phyloP scores from a whole-genome alignment of 2,888 invertebrate genomes.

The Lasioglossum morio region DNA sequence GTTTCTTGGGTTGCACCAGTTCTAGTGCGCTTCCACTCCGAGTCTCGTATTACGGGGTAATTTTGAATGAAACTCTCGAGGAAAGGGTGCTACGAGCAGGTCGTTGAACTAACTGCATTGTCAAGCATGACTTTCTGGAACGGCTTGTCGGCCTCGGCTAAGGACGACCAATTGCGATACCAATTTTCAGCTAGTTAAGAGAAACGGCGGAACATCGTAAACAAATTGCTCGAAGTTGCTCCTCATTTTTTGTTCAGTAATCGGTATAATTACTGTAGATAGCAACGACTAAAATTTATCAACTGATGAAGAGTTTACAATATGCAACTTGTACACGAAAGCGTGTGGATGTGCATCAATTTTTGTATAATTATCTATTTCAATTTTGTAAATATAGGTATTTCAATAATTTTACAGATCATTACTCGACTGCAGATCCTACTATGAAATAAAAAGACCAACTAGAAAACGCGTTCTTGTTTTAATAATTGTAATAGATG shows the following conservation, averaged over 20 bases:
- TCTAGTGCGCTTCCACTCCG: constrained; percentile 19
- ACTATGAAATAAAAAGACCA: not conserved
- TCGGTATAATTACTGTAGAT: not conserved
- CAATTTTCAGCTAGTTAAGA: not conserved
- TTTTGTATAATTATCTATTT: not conserved
- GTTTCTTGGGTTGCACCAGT: constrained; percentile 19
- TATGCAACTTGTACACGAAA: not conserved
- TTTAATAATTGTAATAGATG: not conserved
- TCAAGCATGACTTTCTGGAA: not conserved
- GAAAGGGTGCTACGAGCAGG: constrained; percentile 25
- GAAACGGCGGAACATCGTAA: constrained; percentile 9
- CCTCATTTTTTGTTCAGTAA: not conserved
- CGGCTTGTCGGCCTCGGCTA: not conserved
- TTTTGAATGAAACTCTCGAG: constrained; percentile 37
- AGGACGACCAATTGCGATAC: not conserved
- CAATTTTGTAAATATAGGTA: not conserved
- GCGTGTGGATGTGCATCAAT: not conserved
- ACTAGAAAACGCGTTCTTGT: not conserved
- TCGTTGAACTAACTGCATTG: constrained; percentile 24
- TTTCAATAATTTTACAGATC: not conserved
- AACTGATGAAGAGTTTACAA: not conserved
- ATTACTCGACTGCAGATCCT: not conserved
- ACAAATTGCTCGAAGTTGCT: not conserved
- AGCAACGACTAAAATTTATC: not conserved
- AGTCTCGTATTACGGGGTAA: constrained; percentile 37